A percentile compares a stretch with the other conserved stretches of the same genome.
These are phyloP conservation scores for Drosophila ironensis DNA, from an alignment of 1,140 invertebrate species.

Conservation along the genomic window DNA sequence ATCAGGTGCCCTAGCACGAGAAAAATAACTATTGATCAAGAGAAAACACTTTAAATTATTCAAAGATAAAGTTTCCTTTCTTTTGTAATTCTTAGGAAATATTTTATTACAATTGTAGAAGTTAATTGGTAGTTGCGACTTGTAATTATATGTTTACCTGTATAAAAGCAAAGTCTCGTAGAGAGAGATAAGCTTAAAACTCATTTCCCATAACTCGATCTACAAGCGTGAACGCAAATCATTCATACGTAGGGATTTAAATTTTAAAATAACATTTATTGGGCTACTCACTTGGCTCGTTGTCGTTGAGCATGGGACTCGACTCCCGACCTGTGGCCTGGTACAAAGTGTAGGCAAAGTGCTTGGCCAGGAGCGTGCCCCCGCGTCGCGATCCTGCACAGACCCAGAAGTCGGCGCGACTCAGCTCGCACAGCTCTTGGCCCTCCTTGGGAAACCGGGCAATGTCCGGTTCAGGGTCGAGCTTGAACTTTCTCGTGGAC, in stretches of 20 bases:
- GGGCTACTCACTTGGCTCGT: constrained; percentile 76
- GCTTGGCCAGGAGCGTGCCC: constrained; percentile 83
- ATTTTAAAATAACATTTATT: not conserved
- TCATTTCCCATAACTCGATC: no score
- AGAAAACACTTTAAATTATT: no score
- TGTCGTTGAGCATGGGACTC: constrained; percentile 82
- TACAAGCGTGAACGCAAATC: no score
- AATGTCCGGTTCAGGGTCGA: constrained; percentile 83
- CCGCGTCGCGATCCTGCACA: constrained; percentile 81
- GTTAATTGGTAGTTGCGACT: no score
- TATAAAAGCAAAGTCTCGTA: no score
- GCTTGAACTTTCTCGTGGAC: constrained; percentile 85
- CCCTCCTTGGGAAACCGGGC: constrained; percentile 85
- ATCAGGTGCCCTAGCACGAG: no score
- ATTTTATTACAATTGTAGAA: no score
- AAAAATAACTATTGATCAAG: no score
- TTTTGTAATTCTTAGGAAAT: no score
- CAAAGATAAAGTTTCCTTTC: no score
- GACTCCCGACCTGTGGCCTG: constrained; percentile 82
- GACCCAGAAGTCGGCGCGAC: constrained; percentile 82
- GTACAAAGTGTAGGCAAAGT: constrained; percentile 83
- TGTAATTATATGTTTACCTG: no score
- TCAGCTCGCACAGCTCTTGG: constrained; percentile 84
- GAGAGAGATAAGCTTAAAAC: no score
- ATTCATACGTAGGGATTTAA: not conserved